Conservation (phyloP, 2,888 invertebrate genomes). For the Pachydiplax longipennis region DNA sequence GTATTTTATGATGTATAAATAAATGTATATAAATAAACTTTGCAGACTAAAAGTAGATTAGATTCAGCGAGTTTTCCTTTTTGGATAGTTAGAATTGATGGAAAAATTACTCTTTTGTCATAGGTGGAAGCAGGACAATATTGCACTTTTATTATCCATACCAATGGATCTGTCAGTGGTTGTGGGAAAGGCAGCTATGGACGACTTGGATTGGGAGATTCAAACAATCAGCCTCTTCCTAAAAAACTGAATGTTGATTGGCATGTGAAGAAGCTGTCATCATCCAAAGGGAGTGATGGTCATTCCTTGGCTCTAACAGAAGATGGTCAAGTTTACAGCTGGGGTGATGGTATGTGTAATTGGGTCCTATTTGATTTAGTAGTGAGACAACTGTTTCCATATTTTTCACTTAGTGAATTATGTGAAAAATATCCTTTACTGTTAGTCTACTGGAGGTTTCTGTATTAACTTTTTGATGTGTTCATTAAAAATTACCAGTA, state of each 20-base stretch:
- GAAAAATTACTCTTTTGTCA: too few relatives aligned
- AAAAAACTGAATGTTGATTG: slow-evolving; percentile 65
- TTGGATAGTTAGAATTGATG: too few relatives aligned
- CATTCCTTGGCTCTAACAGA: slow-evolving; percentile 66
- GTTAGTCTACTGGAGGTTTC: too few relatives aligned
- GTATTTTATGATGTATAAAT: too few relatives aligned
- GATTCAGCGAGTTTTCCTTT: neutral
- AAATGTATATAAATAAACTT: too few relatives aligned
- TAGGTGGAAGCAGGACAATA: slow-evolving; percentile 71
- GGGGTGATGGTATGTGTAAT: slow-evolving; percentile 63
- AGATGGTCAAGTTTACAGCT: slow-evolving; percentile 64
- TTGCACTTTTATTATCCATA: slow-evolving; percentile 69
- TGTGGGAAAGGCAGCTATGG: slow-evolving; percentile 72
- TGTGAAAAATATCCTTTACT: too few relatives aligned
- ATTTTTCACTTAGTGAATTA: neutral
- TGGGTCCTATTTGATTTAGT: neutral
- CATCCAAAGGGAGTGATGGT: slow-evolving; percentile 67
- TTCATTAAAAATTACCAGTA: too few relatives aligned
- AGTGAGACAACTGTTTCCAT: neutral
- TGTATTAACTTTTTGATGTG: too few relatives aligned
- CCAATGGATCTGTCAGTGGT: slow-evolving; percentile 66
- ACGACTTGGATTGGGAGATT: slow-evolving; percentile 69
- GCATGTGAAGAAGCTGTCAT: slow-evolving; percentile 63
- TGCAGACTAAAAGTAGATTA: neutral
- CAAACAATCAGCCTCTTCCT: slow-evolving; percentile 66